Evolutionary conservation across 2,888 invertebrate species (phyloP).

Genomic region (Cantharis lateralis): DNA sequence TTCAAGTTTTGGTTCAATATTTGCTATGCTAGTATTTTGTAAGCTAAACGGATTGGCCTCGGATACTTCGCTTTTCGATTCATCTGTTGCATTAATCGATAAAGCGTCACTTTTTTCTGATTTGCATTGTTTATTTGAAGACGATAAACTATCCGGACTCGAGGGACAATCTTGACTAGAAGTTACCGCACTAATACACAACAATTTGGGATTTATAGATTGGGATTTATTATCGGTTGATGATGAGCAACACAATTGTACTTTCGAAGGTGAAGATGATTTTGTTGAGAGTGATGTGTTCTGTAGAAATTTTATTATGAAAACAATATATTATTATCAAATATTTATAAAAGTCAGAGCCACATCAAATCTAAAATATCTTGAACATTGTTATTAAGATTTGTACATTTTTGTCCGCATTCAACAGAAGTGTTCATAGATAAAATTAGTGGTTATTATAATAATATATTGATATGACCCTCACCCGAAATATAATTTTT

Average conservation of each 20-base stretch:
- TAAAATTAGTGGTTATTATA: too few relatives aligned
- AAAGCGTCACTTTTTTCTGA: conserved; percentile 40
- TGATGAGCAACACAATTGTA: conserved; percentile 20
- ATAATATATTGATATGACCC: too few relatives aligned
- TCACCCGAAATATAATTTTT: too few relatives aligned
- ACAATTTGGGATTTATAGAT: conserved; percentile 38
- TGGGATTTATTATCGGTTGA: conserved; percentile 33
- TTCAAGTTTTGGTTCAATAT: conserved; percentile 28
- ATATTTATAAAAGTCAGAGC: neutral
- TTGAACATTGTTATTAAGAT: neutral
- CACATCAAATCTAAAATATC: neutral
- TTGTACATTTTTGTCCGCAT: too few relatives aligned
- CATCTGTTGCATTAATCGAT: conserved; percentile 11
- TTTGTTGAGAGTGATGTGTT: conserved; percentile 45
- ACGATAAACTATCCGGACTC: conserved; percentile 42
- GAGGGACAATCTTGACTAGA: conserved; percentile 51
- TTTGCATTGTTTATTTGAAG: conserved; percentile 46
- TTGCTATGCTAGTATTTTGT: conserved; percentile 26
- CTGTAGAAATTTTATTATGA: conserved; percentile 19
- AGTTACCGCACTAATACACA: conserved; percentile 50
- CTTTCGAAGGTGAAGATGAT: conserved; percentile 38
- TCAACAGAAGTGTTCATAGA: too few relatives aligned
- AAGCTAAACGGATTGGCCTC: conserved; percentile 50
- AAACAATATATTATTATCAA: neutral
- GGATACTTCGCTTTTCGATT: conserved; percentile 38